A percentile compares a stretch with the other conserved stretches of the same genome.
Conservation (phyloP, 1,140 invertebrate genomes). For the Drosophila eugracilis region DNA sequence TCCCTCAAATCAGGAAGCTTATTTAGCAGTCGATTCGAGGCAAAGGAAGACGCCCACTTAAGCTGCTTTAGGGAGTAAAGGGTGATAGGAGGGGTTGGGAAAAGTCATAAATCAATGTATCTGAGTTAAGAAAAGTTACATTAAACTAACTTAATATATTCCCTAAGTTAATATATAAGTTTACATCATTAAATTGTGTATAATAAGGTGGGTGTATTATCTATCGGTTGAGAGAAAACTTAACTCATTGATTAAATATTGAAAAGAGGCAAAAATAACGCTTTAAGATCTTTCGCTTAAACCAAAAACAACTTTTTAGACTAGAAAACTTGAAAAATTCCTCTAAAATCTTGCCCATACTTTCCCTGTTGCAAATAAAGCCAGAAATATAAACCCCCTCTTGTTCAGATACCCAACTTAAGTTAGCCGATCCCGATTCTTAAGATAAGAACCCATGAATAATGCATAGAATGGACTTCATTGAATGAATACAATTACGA, state of each 20-base stretch:
- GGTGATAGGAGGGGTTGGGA: not conserved
- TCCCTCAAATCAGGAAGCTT: slow-evolving; percentile 46
- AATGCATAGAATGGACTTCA: slow-evolving; percentile 73
- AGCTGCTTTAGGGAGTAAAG: slow-evolving; percentile 7
- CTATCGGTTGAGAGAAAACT: too few relatives aligned
- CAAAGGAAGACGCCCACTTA: slow-evolving; percentile 23
- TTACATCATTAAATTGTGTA: not conserved
- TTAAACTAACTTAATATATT: not conserved
- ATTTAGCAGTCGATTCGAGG: slow-evolving; percentile 34
- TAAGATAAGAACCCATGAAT: slow-evolving; percentile 53
- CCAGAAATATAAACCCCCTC: too few relatives aligned
- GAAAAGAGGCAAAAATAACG: too few relatives aligned
- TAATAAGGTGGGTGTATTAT: too few relatives aligned
- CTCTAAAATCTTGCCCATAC: not conserved
- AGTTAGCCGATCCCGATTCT: slow-evolving; percentile 9
- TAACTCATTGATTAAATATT: too few relatives aligned
- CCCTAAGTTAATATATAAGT: not conserved
- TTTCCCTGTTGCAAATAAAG: not conserved
- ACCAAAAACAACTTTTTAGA: too few relatives aligned
- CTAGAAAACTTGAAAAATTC: not conserved
- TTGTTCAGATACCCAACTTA: not conserved
- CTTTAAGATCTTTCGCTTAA: too few relatives aligned
- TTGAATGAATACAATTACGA: slow-evolving; percentile 80
- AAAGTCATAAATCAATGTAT: not conserved
- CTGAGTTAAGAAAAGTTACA: not conserved